Conservation (phyloP, 2,113 vertebrate species). For the Cygnus atratus region DNA sequence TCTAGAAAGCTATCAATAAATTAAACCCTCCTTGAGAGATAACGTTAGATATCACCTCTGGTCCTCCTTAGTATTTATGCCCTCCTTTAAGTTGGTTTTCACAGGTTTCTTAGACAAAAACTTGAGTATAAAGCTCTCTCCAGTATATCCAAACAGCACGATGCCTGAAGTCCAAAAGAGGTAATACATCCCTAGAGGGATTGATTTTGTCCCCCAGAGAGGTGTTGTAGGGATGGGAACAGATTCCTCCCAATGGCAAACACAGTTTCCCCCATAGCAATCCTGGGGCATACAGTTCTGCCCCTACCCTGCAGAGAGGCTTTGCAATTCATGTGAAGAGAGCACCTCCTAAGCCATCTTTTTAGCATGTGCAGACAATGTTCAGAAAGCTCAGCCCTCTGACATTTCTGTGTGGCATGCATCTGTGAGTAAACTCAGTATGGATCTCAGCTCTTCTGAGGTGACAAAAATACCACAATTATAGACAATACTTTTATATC, state of each 20-base stretch:
- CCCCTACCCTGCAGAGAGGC: not conserved
- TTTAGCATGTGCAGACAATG: not conserved
- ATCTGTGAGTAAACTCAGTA: not conserved
- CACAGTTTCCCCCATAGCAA: rapidly evolving
- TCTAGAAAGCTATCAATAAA: not conserved
- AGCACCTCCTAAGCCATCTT: not conserved
- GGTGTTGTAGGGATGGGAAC: not conserved
- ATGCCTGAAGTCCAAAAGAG: not conserved
- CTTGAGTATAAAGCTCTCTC: not conserved
- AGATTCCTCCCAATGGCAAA: not conserved
- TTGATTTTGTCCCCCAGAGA: not conserved
- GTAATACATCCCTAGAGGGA: not conserved
- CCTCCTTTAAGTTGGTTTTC: not conserved
- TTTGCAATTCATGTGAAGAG: not conserved
- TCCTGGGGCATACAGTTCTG: not conserved
- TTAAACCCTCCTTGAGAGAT: not conserved
- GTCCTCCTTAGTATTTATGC: not conserved
- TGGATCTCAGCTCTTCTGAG: not conserved
- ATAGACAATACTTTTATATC: not conserved
- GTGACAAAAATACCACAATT: not conserved
- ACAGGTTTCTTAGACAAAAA: not conserved
- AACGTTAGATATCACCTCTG: not conserved
- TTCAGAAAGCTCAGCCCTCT: not conserved
- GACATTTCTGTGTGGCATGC: not conserved
- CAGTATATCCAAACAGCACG: not conserved